Evolutionary conservation across 2,113 vertebrate genomes (phyloP).

Genomic region (Geococcyx californianus): DNA sequence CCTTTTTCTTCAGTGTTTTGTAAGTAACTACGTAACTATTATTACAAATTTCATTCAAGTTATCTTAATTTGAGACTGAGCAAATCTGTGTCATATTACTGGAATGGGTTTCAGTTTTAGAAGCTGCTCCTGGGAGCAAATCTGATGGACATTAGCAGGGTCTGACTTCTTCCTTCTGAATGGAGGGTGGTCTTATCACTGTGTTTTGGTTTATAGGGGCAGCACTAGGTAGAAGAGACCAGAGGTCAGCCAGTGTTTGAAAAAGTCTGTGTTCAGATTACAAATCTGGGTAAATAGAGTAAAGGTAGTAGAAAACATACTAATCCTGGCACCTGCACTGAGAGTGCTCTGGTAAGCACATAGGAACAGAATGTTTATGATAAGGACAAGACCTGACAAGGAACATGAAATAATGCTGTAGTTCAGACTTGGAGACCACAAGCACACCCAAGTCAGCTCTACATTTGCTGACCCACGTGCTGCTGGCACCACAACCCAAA

Average conservation of each 20-base stretch:
- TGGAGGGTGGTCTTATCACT: not conserved
- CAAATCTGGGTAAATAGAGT: not conserved
- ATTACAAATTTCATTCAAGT: not conserved
- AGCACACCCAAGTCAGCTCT: not conserved
- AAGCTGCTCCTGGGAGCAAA: not conserved
- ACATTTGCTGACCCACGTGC: not conserved
- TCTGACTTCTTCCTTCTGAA: not conserved
- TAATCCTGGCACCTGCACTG: not conserved
- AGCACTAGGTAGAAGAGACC: not conserved
- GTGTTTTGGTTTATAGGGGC: not conserved
- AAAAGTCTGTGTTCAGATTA: not conserved
- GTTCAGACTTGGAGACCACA: not conserved
- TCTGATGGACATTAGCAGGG: not conserved
- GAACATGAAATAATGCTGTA: not conserved
- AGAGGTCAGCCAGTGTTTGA: not conserved
- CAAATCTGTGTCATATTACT: not conserved
- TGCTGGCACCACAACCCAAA: not conserved
- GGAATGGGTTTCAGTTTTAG: not conserved
- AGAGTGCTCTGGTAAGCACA: not conserved
- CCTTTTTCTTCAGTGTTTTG: not conserved
- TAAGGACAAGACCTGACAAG: not conserved
- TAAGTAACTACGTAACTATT: not conserved
- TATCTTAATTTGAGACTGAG: not conserved
- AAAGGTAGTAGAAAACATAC: not conserved
- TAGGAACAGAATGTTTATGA: not conserved